These are phyloP conservation scores for Babyrousa celebensis DNA, from an alignment of 2,797 vertebrate genomes.

Conservation along the genomic window DNA sequence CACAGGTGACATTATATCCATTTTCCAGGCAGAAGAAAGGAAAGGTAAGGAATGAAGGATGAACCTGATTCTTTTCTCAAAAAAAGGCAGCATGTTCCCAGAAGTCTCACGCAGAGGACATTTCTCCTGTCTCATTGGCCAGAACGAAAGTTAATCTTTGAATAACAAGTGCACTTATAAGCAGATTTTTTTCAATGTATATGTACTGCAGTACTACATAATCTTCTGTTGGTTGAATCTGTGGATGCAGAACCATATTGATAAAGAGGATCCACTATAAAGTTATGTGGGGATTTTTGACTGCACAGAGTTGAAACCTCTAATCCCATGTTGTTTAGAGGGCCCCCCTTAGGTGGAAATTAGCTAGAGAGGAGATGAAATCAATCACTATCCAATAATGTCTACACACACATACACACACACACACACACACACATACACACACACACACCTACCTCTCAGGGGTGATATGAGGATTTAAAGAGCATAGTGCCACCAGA, in stretches of 20 bases:
- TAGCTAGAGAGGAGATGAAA: not conserved
- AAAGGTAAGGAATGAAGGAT: not conserved
- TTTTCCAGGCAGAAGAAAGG: not conserved
- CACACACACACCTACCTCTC: too few relatives aligned
- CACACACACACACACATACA: too few relatives aligned
- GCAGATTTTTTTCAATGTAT: not conserved
- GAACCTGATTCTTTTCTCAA: not conserved
- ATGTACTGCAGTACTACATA: not conserved
- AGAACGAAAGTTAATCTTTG: not conserved
- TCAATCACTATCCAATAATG: not conserved
- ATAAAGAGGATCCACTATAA: not conserved
- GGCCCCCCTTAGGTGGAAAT: not conserved
- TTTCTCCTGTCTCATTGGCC: not conserved
- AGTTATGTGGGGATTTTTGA: not conserved
- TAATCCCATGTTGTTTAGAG: not conserved
- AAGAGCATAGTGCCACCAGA: not conserved
- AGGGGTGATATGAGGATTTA: not conserved
- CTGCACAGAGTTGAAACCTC: not conserved
- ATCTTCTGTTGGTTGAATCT: not conserved
- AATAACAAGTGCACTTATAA: not conserved
- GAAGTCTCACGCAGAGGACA: not conserved
- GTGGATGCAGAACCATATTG: not conserved
- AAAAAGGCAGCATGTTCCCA: not conserved
- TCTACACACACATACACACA: not conserved
- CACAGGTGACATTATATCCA: not conserved